A percentile compares a stretch with the other conserved stretches of the same genome.
phyloP scores from a whole-genome alignment of 2,888 invertebrate species.

The Tachina grossa region DNA sequence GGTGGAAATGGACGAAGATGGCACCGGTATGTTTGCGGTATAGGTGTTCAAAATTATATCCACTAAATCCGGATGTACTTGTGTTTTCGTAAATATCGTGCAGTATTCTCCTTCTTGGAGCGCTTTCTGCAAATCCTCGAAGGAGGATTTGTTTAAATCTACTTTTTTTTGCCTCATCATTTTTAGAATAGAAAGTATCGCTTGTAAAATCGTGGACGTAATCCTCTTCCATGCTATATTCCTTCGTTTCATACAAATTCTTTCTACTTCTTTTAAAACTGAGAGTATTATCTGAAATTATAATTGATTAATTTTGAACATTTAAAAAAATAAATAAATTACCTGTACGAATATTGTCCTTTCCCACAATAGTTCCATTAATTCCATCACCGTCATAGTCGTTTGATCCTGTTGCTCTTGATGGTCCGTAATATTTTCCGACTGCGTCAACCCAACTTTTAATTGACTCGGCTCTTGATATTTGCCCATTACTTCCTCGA shows the following conservation, averaged over 20 bases:
- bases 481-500: too few relatives aligned
- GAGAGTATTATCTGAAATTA: too few relatives aligned
- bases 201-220: neutral
- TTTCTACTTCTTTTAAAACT: neutral
- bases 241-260: neutral
- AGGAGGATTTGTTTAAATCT: neutral
- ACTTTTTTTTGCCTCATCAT: neutral
- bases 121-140: neutral
- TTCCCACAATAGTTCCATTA: too few relatives aligned
- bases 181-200: neutral
- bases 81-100: constrained; percentile 10
- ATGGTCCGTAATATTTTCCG: too few relatives aligned
- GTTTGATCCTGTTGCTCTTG: too few relatives aligned
- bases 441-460: too few relatives aligned
- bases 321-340: too few relatives aligned
- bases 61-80: neutral
- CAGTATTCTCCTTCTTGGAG: neutral
- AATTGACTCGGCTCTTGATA: too few relatives aligned
- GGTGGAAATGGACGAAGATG: constrained; percentile 33
- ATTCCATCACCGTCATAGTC: too few relatives aligned
- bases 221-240: neutral
- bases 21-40: neutral
- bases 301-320: too few relatives aligned
- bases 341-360: too few relatives aligned
- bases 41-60: constrained; percentile 6